Evolutionary conservation across 2,113 vertebrate species (phyloP).

Genomic region (Delphinus delphis): DNA sequence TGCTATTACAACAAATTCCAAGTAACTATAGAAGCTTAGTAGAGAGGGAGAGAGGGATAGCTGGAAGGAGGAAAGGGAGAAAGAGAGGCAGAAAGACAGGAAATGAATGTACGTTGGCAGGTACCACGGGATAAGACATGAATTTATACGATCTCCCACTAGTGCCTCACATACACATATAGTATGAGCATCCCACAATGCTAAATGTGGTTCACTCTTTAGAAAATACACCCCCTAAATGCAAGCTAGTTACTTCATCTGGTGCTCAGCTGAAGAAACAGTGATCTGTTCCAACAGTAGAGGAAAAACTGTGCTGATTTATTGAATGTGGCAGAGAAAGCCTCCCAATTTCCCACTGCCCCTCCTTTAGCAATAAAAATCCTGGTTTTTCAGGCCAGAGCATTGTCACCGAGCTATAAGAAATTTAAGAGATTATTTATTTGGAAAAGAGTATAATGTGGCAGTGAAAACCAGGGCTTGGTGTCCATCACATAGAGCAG

Average conservation of each 20-base stretch:
- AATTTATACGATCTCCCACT: not conserved
- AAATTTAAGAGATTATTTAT: constrained; percentile 13
- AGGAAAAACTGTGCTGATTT: not conserved
- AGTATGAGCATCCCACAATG: not conserved
- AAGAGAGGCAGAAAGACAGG: not conserved
- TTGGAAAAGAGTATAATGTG: not conserved
- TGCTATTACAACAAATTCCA: not conserved
- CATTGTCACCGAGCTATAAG: not conserved
- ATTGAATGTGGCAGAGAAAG: not conserved
- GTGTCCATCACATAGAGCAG: not conserved
- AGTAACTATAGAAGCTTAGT: not conserved
- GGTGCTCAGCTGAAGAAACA: not conserved
- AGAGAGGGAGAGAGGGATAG: not conserved
- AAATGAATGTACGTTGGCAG: not conserved
- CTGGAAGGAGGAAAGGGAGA: no score
- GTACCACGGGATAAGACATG: not conserved
- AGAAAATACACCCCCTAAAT: not conserved
- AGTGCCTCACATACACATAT: not conserved
- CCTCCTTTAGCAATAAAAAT: not conserved
- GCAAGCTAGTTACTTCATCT: not conserved
- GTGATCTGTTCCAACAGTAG: not conserved
- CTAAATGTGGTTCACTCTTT: not conserved
- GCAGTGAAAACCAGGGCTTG: not conserved
- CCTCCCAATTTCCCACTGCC: not conserved
- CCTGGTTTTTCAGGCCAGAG: not conserved